These are phyloP conservation scores for Dioctria linearis DNA, from an alignment of 2,888 invertebrate genomes.

Conservation along the genomic window DNA sequence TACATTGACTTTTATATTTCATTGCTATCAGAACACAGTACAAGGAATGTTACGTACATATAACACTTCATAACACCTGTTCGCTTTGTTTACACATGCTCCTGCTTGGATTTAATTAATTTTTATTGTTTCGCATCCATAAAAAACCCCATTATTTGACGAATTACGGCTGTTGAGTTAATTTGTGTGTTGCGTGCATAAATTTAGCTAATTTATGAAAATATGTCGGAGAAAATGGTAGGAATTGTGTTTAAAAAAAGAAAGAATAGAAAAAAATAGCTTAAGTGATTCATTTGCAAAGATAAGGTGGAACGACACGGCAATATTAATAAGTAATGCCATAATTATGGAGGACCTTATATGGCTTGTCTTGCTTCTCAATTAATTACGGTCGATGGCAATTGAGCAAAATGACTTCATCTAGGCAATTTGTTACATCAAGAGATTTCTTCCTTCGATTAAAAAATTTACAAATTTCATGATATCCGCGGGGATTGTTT, in stretches of 20 bases:
- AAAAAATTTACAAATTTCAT: no score
- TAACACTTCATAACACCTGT: slow-evolving; percentile 40
- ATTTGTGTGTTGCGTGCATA: not conserved
- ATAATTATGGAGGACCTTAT: no score
- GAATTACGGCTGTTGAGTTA: not conserved
- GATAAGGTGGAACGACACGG: not conserved
- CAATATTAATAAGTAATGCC: no score
- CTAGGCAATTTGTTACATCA: no score
- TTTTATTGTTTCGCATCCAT: slow-evolving; percentile 21
- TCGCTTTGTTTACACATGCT: slow-evolving; percentile 39
- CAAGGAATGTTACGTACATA: not conserved
- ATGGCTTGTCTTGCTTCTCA: no score
- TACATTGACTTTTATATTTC: slow-evolving; percentile 1
- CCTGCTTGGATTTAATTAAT: slow-evolving; percentile 33
- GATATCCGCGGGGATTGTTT: no score
- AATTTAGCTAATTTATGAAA: not conserved
- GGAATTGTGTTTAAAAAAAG: no score
- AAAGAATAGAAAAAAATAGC: no score
- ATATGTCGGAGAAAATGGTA: not conserved
- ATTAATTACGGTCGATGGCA: no score
- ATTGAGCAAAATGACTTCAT: no score
- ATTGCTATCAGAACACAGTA: slow-evolving; percentile 3
- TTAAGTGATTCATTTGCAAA: not conserved
- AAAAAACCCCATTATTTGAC: not conserved
- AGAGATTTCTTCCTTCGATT: no score